Conservation (phyloP, 2,888 invertebrate species). For the Cylindroiulus punctatus region DNA sequence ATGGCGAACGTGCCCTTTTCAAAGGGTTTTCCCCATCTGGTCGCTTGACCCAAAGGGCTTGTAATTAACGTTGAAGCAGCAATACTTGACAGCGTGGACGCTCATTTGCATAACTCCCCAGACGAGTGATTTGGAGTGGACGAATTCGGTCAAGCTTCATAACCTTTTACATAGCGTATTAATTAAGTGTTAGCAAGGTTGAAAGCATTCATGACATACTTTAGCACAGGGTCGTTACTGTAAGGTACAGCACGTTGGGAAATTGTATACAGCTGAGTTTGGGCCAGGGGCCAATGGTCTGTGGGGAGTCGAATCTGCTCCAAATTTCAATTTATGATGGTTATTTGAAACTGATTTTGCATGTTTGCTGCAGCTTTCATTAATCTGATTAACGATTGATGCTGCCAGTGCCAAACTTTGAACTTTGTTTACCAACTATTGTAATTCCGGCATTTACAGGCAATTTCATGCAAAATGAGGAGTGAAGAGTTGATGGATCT, state of each 20-base stretch:
- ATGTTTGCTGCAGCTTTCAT: not conserved
- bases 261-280: not conserved
- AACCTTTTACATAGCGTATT: constrained; percentile 11
- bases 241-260: not conserved
- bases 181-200: constrained; percentile 34
- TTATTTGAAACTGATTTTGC: constrained; percentile 4
- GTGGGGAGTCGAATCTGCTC: not conserved
- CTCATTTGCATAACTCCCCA: constrained; percentile 15
- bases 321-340: not conserved
- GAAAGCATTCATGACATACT: constrained; percentile 15
- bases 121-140: constrained; percentile 20
- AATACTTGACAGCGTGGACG: not conserved
- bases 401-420: not conserved
- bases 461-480: too few species aligned
- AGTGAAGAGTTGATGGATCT: too few species aligned
- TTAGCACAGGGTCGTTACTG: not conserved
- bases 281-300: not conserved
- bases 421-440: not conserved
- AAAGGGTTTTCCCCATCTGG: not conserved
- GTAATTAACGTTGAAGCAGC: not conserved
- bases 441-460: too few species aligned
- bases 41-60: not conserved
- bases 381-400: not conserved
- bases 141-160: constrained; percentile 38
- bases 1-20: not conserved